phyloP scores from a whole-genome alignment of 2,797 vertebrate genomes.

The Propithecus perrieri region DNA sequence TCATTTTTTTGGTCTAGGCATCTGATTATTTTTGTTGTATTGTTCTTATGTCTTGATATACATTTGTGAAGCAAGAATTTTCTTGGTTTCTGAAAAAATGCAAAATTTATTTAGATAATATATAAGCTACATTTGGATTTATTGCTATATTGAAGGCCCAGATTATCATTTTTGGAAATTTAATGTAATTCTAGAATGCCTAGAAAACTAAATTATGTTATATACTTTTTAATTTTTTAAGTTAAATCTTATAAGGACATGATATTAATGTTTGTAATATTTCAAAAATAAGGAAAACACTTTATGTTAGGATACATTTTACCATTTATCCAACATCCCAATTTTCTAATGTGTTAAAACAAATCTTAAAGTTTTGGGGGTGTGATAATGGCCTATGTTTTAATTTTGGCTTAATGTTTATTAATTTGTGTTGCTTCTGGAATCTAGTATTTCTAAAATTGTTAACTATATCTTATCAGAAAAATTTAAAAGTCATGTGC shows the following conservation, averaged over 20 bases:
- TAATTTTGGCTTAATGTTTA: not conserved
- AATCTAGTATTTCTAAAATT: not conserved
- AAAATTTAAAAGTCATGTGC: not conserved
- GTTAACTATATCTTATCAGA: not conserved
- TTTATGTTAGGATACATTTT: not conserved
- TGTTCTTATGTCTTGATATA: not conserved
- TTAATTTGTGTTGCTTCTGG: not conserved
- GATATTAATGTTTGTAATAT: not conserved
- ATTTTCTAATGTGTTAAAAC: not conserved
- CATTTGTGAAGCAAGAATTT: not conserved
- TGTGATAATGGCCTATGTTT: not conserved
- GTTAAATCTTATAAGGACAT: not conserved
- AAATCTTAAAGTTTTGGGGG: not conserved
- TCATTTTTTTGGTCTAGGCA: not conserved
- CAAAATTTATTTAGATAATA: not conserved
- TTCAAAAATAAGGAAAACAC: not conserved
- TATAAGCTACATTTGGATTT: not conserved
- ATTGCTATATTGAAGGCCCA: not conserved
- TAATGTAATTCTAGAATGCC: not conserved
- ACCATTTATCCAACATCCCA: not conserved
- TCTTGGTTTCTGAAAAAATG: not conserved
- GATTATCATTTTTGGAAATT: not conserved
- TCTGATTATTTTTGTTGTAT: not conserved
- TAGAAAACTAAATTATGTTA: not conserved
- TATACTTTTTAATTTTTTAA: not conserved